A percentile compares a stretch with the other conserved stretches of the same genome.
These are phyloP conservation scores for Mythimna vitellina DNA, from an alignment of 2,888 invertebrate species.

Conservation along the genomic window DNA sequence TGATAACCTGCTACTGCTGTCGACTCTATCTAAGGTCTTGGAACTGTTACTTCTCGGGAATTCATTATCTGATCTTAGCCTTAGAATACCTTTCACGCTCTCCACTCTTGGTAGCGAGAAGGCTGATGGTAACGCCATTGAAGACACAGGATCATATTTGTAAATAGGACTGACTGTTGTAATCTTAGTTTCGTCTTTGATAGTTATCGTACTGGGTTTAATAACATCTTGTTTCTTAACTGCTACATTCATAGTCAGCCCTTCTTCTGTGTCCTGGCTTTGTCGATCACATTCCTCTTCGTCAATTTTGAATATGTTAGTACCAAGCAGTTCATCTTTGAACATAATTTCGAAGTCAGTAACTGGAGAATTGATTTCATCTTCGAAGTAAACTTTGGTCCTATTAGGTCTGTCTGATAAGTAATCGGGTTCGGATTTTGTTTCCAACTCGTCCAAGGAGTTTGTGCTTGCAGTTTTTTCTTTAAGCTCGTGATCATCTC, in stretches of 20 bases:
- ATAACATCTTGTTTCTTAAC: conserved; percentile 85
- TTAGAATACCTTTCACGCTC: conserved; percentile 84
- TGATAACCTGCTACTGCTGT: conserved; percentile 75
- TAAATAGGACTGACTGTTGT: conserved; percentile 82
- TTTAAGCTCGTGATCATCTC: conserved; percentile 85
- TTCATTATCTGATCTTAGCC: conserved; percentile 72
- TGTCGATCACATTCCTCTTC: conserved; percentile 84
- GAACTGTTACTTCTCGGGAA: conserved; percentile 83
- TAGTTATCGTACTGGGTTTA: conserved; percentile 85
- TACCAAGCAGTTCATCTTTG: conserved; percentile 85
- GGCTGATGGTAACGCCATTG: conserved; percentile 78
- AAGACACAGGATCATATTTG: conserved; percentile 83
- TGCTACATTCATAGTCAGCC: conserved; percentile 84
- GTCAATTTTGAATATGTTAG: conserved; percentile 88
- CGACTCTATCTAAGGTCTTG: conserved; percentile 80
- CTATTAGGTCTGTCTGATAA: conserved; percentile 83
- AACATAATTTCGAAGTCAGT: conserved; percentile 90
- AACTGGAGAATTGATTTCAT: conserved; percentile 87
- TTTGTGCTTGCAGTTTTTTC: conserved; percentile 75
- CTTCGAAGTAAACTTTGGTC: conserved; percentile 88
- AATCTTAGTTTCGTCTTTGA: conserved; percentile 86
- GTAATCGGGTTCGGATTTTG: conserved; percentile 86
- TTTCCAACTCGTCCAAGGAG: conserved; percentile 84
- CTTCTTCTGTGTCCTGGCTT: conserved; percentile 84
- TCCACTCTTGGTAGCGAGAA: conserved; percentile 84